Conservation (phyloP, 2,797 vertebrate genomes). For the Tragelaphus oryx region DNA sequence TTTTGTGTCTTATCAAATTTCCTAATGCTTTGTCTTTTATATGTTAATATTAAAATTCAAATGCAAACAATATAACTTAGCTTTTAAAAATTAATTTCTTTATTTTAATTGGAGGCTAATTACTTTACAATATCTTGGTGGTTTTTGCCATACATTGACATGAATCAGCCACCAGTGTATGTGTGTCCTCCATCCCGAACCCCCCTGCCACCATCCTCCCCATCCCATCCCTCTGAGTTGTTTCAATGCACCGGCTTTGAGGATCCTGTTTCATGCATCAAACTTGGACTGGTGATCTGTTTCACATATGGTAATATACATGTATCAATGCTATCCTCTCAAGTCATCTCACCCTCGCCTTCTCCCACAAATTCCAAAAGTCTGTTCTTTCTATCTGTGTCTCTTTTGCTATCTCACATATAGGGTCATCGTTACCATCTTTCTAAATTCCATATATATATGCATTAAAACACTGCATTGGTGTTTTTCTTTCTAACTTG, state of each 20-base stretch:
- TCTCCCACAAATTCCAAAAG: background rate
- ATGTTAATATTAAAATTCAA: background rate
- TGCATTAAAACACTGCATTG: background rate
- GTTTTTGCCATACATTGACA: background rate
- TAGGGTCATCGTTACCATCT: background rate
- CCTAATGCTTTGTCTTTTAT: background rate
- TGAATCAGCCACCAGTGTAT: background rate
- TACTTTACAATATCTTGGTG: background rate
- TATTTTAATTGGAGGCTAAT: background rate
- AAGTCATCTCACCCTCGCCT: background rate
- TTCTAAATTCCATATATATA: background rate
- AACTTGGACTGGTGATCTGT: background rate
- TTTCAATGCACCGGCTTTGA: background rate
- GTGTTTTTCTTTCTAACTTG: background rate
- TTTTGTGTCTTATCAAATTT: background rate
- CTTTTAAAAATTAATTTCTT: background rate
- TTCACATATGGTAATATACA: background rate
- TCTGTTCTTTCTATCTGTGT: background rate
- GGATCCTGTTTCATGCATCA: background rate
- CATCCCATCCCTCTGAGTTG: background rate
- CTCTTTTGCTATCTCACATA: background rate
- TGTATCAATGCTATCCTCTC: background rate
- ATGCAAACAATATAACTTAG: background rate
- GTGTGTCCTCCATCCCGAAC: rapidly evolving
- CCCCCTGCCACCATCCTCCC: background rate